These are phyloP conservation scores for Varanus komodoensis DNA, from an alignment of 2,113 vertebrate species.

Conservation along the genomic window DNA sequence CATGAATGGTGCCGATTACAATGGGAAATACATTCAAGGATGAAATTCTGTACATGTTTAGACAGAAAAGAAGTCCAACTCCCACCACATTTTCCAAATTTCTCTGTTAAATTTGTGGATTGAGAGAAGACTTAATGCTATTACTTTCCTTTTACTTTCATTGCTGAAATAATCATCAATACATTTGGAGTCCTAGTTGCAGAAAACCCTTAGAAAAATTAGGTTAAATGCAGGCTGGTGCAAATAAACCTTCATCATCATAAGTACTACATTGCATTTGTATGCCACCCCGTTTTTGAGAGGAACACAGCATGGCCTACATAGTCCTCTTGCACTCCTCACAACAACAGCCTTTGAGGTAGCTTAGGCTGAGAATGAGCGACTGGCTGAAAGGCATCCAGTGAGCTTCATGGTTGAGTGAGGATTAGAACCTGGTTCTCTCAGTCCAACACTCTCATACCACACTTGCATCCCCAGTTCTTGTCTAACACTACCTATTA, in stretches of 20 bases:
- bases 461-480: background rate
- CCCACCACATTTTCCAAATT: conserved; percentile 1
- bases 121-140: background rate
- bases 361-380: background rate
- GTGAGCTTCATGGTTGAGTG: background rate
- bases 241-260: background rate
- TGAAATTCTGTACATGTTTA: background rate
- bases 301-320: background rate
- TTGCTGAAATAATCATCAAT: background rate
- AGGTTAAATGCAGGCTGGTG: background rate
- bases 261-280: too few species aligned
- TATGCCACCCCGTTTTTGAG: background rate
- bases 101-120: background rate
- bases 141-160: background rate
- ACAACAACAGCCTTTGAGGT: background rate
- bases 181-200: background rate
- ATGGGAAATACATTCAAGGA: background rate
- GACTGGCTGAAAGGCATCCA: background rate
- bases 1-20: background rate
- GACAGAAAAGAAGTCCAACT: background rate
- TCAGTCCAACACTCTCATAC: too few species aligned
- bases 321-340: background rate
- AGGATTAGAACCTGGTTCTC: background rate
- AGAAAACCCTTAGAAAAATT: background rate
- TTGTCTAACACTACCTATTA: background rate